phyloP scores from a whole-genome alignment of 2,888 invertebrate species.

The Cetonia aurata region DNA sequence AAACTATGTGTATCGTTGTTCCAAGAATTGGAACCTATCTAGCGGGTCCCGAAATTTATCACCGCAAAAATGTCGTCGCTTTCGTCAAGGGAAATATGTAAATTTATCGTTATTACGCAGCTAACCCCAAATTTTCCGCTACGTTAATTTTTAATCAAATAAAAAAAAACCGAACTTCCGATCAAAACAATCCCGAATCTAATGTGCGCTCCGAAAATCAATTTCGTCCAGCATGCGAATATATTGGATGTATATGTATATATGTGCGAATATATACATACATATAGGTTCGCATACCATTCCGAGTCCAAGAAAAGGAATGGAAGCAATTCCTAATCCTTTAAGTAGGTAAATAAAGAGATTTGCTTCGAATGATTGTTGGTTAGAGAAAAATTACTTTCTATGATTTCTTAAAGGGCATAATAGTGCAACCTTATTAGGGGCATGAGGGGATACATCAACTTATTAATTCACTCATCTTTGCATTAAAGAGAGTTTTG shows the following conservation, averaged over 20 bases:
- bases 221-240: constrained; percentile 13
- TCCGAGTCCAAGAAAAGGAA: too few relatives aligned
- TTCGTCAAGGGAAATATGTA: constrained; percentile 40
- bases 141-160: constrained; percentile 44
- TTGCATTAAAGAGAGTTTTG: too few relatives aligned
- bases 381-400: too few relatives aligned
- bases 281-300: too few relatives aligned
- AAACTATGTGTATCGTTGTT: too few relatives aligned
- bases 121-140: constrained; percentile 43
- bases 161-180: constrained; percentile 32
- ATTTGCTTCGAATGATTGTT: too few relatives aligned
- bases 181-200: constrained; percentile 31
- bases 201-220: constrained; percentile 12
- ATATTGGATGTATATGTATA: constrained; percentile 2
- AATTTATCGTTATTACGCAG: constrained; percentile 42
- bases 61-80: constrained; percentile 18
- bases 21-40: constrained; percentile 17
- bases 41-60: constrained; percentile 25
- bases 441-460: too few relatives aligned
- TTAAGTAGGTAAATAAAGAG: too few relatives aligned
- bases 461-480: too few relatives aligned
- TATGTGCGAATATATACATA: not conserved
- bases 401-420: too few relatives aligned
- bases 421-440: too few relatives aligned
- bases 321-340: too few relatives aligned